A percentile compares a stretch with the other conserved stretches of the same genome.
Conservation (phyloP, 1,140 invertebrate species). For the Archivesica marissinica region DNA sequence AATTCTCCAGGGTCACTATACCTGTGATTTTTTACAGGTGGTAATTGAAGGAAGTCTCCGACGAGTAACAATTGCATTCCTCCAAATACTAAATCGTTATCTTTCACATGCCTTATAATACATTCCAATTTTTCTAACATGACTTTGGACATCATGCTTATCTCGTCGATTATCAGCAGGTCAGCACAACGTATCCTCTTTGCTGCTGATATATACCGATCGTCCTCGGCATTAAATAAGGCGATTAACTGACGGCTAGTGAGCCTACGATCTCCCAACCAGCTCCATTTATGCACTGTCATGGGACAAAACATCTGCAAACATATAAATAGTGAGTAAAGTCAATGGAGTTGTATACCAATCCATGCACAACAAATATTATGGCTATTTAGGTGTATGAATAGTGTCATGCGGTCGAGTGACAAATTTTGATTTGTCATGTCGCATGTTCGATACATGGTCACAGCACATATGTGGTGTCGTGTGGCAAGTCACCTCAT, state of each 20-base stretch:
- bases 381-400: too few species aligned
- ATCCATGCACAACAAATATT: too few species aligned
- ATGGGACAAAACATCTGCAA: too few species aligned
- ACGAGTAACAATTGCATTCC: slow-evolving; percentile 15
- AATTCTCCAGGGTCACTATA: slow-evolving; percentile 20
- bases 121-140: slow-evolving; percentile 47
- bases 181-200: slow-evolving; percentile 10
- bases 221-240: background rate
- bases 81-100: slow-evolving; percentile 27
- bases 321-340: too few species aligned
- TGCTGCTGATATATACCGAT: background rate
- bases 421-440: too few species aligned
- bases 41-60: background rate
- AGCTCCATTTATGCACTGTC: slow-evolving; percentile 47
- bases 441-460: too few species aligned
- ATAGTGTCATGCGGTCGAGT: too few species aligned
- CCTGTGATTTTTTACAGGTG: background rate
- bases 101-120: slow-evolving; percentile 14
- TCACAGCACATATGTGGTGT: too few species aligned
- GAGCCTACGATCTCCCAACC: slow-evolving; percentile 21
- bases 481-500: too few species aligned
- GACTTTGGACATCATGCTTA: slow-evolving; percentile 12
- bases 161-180: slow-evolving; percentile 29
- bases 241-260: background rate
- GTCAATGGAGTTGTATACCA: too few species aligned